phyloP scores from a whole-genome alignment of 2,888 invertebrate species.

The Agrotis segetum region DNA sequence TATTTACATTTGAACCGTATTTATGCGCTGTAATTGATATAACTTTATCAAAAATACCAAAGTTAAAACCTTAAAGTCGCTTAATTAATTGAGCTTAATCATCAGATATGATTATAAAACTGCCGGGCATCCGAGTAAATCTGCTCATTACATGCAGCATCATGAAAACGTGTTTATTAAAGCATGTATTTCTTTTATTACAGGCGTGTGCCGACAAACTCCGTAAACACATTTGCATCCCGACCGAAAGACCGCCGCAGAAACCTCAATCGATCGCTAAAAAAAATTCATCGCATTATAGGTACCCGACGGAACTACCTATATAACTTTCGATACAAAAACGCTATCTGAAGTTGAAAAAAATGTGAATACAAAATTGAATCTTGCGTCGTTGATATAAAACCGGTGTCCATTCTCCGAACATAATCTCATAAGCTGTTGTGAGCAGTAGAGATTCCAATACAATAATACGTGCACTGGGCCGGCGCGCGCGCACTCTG shows the following conservation, averaged over 20 bases:
- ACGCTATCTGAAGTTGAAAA: conserved; percentile 63
- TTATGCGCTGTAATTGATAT: conserved; percentile 22
- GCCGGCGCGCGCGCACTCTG: conserved; percentile 90
- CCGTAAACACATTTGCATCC: conserved; percentile 89
- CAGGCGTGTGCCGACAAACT: conserved; percentile 86
- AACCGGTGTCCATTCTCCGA: conserved; percentile 60
- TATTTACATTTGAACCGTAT: conserved; percentile 17
- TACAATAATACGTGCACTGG: conserved; percentile 91
- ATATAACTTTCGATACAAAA: conserved; percentile 73
- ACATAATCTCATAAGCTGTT: conserved; percentile 78
- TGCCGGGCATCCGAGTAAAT: conserved; percentile 69
- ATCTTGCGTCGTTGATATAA: conserved; percentile 65
- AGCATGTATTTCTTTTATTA: conserved; percentile 78
- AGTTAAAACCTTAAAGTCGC: conserved; percentile 11
- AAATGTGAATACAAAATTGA: conserved; percentile 60
- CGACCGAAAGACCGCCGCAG: conserved; percentile 84
- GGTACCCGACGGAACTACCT: conserved; percentile 83
- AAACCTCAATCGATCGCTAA: conserved; percentile 90
- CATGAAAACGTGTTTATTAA: conserved; percentile 79
- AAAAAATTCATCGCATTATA: conserved; percentile 88
- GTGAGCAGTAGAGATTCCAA: conserved; percentile 80
- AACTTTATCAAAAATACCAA: conserved; percentile 21
- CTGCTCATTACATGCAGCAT: conserved; percentile 69
- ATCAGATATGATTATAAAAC: conserved; percentile 64
- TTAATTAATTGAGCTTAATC: conserved; percentile 58